Conservation (phyloP, 2,797 vertebrate genomes). For the Petrocephalus sullivani region DNA sequence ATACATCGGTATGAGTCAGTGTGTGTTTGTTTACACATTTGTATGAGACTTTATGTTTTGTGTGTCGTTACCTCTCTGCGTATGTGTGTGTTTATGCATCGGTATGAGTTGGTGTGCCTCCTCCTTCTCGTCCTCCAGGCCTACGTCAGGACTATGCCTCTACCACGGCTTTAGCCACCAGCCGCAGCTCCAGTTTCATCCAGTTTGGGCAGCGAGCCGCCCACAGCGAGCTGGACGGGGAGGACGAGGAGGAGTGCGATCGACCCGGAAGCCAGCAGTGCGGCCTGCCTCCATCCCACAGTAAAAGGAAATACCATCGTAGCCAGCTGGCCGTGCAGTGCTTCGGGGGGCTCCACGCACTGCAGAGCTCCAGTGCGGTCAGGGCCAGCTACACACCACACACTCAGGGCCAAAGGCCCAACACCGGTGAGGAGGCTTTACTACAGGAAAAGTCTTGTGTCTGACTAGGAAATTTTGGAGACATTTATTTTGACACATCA, state of each 20-base stretch:
- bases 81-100: no score
- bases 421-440: constrained; percentile 60
- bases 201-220: constrained; percentile 63
- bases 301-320: constrained; percentile 81
- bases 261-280: constrained; percentile 74
- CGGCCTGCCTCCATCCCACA: constrained; percentile 81
- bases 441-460: neutral
- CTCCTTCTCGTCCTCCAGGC: constrained; percentile 57
- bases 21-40: no score
- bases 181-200: constrained; percentile 73
- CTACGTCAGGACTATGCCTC: constrained; percentile 90
- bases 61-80: no score
- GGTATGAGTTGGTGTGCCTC: neutral
- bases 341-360: neutral
- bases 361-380: constrained; percentile 62
- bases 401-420: constrained; percentile 63
- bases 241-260: constrained; percentile 71
- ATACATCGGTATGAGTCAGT: no score
- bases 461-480: neutral
- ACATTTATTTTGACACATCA: neutral
- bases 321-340: constrained; percentile 67
- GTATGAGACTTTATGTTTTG: no score
- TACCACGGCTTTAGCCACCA: constrained; percentile 64
- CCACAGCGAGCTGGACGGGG: constrained; percentile 69
- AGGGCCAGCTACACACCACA: constrained; percentile 60